Conservation (phyloP, 1,140 invertebrate species). For the Zaprionus africanus region DNA sequence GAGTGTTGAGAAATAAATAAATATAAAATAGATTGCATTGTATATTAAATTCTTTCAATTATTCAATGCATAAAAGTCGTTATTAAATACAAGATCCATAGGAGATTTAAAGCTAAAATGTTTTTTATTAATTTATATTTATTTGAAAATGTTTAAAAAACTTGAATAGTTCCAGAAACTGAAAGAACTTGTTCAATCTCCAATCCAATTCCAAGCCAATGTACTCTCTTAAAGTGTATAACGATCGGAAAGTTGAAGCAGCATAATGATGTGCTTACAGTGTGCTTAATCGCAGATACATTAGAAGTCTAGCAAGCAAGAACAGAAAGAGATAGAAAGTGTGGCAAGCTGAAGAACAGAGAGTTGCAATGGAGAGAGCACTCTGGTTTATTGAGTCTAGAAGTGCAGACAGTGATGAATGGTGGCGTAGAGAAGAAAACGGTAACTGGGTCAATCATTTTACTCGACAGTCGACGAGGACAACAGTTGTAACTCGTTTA, state of each 20-base stretch:
- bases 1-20: too few relatives aligned
- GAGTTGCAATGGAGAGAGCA: conserved; percentile 6
- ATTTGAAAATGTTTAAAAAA: too few relatives aligned
- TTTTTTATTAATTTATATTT: too few relatives aligned
- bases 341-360: neutral
- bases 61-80: too few relatives aligned
- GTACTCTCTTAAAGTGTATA: neutral
- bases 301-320: neutral
- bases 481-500: conserved; percentile 15
- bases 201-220: neutral
- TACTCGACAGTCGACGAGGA: conserved; percentile 3
- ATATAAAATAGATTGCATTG: too few relatives aligned
- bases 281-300: neutral
- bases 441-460: conserved; percentile 29
- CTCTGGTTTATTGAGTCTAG: conserved; percentile 22
- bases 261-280: conserved; percentile 65
- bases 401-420: conserved; percentile 34
- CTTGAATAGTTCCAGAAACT: too few relatives aligned
- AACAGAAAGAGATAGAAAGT: neutral
- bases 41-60: too few relatives aligned
- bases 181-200: too few relatives aligned
- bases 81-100: too few relatives aligned
- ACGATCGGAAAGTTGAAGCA: conserved; percentile 61
- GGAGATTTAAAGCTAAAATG: too few relatives aligned
- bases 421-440: conserved; percentile 2